These are phyloP conservation scores for Sebastes ruberrimus DNA, from an alignment of 2,797 vertebrate genomes.

Conservation along the genomic window DNA sequence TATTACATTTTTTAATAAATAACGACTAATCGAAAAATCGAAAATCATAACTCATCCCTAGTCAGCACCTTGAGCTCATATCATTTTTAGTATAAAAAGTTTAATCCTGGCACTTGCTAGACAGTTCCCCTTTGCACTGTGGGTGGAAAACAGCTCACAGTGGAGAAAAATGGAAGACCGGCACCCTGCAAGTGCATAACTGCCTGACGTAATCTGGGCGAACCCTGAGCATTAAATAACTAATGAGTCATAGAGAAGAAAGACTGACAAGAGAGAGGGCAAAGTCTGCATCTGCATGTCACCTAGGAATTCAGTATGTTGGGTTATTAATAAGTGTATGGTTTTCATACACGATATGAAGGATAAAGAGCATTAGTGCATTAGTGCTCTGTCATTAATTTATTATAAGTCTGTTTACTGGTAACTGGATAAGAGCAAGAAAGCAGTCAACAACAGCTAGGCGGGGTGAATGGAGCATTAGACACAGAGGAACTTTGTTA, in stretches of 20 bases:
- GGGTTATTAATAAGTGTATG: neutral
- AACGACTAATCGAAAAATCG: no score
- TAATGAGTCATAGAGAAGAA: conserved; percentile 34
- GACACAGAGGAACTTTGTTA: conserved; percentile 33
- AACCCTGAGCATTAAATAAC: conserved; percentile 15
- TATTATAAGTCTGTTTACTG: neutral
- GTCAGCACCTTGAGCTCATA: neutral
- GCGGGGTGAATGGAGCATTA: neutral
- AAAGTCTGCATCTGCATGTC: conserved; percentile 32
- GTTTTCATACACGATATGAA: neutral
- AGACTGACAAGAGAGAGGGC: neutral
- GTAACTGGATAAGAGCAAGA: neutral
- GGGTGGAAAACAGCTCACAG: neutral
- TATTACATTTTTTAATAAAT: no score
- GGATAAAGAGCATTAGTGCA: neutral
- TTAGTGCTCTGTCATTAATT: neutral
- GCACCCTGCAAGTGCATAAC: neutral
- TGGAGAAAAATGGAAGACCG: neutral
- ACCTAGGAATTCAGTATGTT: neutral
- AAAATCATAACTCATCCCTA: neutral
- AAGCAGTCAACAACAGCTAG: neutral
- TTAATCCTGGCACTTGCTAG: neutral
- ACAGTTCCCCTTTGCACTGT: conserved; percentile 6
- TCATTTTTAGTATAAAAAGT: neutral
- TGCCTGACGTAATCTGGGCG: neutral